Conservation (phyloP, 2,797 vertebrate genomes). For the Centroberyx gerrardi region DNA sequence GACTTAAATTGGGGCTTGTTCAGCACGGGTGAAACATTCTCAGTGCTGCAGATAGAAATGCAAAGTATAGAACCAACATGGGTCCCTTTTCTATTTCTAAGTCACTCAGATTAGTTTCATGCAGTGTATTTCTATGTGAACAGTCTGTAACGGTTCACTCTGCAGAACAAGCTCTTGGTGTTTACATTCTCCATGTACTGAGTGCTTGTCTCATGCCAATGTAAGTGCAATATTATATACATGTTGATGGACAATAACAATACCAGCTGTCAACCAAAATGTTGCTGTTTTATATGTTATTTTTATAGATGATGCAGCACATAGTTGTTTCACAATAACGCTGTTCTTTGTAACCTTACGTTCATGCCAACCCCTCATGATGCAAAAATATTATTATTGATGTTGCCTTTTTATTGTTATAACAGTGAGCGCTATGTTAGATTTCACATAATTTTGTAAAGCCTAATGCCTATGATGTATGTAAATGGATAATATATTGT, state of each 20-base stretch:
- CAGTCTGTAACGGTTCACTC: constrained; percentile 40
- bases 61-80: not conserved
- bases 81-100: not conserved
- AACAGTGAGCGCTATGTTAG: constrained; percentile 38
- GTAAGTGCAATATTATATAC: constrained; percentile 79
- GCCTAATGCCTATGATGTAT: constrained; percentile 66
- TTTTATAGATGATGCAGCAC: constrained; percentile 59
- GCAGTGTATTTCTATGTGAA: constrained; percentile 14
- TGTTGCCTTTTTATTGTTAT: constrained; percentile 71
- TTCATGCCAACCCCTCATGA: constrained; percentile 65
- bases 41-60: constrained; percentile 16
- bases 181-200: constrained; percentile 61
- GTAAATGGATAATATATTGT: constrained; percentile 74
- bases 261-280: constrained; percentile 77
- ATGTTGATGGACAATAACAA: constrained; percentile 58
- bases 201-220: constrained; percentile 56
- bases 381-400: constrained; percentile 51
- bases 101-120: not conserved
- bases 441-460: constrained; percentile 42
- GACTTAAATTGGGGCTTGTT: constrained; percentile 9
- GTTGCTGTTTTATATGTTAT: constrained; percentile 26
- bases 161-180: constrained; percentile 37
- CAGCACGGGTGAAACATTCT: constrained; percentile 16
- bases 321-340: constrained; percentile 48
- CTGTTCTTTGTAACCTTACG: constrained; percentile 53